Percentiles rank a stretch among this genome's conserved stretches.
These are phyloP conservation scores for Abrostola tripartita DNA, from an alignment of 2,888 invertebrate genomes.

Conservation along the genomic window DNA sequence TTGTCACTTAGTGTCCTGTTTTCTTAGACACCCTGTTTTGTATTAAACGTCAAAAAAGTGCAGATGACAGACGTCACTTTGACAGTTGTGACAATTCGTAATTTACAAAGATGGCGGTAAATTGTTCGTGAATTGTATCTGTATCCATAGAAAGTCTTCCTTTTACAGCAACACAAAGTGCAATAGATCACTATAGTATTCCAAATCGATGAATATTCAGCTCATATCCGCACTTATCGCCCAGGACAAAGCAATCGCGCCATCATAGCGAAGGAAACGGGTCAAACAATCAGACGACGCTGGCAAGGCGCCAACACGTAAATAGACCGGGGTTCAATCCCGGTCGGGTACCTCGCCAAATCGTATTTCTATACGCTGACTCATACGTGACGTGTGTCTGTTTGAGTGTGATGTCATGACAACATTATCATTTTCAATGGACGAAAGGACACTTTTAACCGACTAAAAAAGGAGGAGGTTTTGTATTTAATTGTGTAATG, in stretches of 20 bases:
- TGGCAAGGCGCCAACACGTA: slow-evolving; percentile 77
- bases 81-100: neutral
- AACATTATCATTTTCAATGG: slow-evolving; percentile 14
- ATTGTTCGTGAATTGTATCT: neutral
- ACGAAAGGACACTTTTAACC: neutral
- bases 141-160: neutral
- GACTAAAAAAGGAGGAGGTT: too few relatives aligned
- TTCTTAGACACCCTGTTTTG: too few relatives aligned
- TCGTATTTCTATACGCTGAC: slow-evolving; percentile 78
- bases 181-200: slow-evolving; percentile 5
- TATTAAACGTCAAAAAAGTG: too few relatives aligned
- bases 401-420: slow-evolving; percentile 46
- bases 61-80: neutral
- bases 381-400: slow-evolving; percentile 63
- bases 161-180: neutral
- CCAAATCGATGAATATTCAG: slow-evolving; percentile 24
- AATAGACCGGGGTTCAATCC: slow-evolving; percentile 83
- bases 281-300: slow-evolving; percentile 72
- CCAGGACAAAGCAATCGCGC: slow-evolving; percentile 56
- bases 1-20: too few relatives aligned
- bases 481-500: too few relatives aligned
- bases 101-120: neutral
- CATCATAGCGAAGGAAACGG: slow-evolving; percentile 64
- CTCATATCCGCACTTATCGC: slow-evolving; percentile 17
- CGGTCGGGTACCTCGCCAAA: slow-evolving; percentile 77